Evolutionary conservation across 2,888 invertebrate species (phyloP), one percentile per base, ranked within the genome.

Genomic region (Acronicta psi): DNA sequence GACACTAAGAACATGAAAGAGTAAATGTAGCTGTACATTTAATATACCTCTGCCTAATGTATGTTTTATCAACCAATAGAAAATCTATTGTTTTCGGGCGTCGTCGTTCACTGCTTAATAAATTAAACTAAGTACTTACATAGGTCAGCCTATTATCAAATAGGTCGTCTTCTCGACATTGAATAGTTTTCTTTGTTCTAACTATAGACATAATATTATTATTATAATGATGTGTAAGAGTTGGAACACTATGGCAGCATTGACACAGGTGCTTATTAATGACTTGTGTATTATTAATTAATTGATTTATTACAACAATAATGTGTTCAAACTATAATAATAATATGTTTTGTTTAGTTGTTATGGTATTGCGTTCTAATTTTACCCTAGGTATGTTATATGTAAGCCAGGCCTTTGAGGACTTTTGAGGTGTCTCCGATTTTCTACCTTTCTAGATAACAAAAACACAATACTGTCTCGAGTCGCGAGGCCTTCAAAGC

Each of bases 241-340:
- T 11, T 4, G 4, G 1, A n/a, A 10, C 25, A 23, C 8, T 42
- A 43, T 8, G 7, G 40, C 7, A 18, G 13, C 0, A 61, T 47
- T 38, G 38, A 50, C n/a, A 29, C 52, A 58, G 13, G 46, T 66
- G 59, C n/a, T 54, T 18, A 10, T 4, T 25, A 65, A 7, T 3
- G 1, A 14, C 17, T 43, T 25, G 8, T 25, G 8, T 36, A 36
- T 34, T 34, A 34, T 16, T 9, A 23, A 42, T 7, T 54, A 54
- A 59, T 44, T 59, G 31, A 47, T 65, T 59, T 47, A 51, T 37
- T 31, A 31, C 25, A 8, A 41, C 13, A 64, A 64, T 49, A 31
- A 9, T 57, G 31, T 40, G n/a, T 37, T 42, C 11, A 38, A 47
- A 14, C 10, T 51, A 34, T 36, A 42, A 13, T 34, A 34, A 17